Conservation (phyloP, 1,140 invertebrate species). For the Magallana ariakensis region DNA sequence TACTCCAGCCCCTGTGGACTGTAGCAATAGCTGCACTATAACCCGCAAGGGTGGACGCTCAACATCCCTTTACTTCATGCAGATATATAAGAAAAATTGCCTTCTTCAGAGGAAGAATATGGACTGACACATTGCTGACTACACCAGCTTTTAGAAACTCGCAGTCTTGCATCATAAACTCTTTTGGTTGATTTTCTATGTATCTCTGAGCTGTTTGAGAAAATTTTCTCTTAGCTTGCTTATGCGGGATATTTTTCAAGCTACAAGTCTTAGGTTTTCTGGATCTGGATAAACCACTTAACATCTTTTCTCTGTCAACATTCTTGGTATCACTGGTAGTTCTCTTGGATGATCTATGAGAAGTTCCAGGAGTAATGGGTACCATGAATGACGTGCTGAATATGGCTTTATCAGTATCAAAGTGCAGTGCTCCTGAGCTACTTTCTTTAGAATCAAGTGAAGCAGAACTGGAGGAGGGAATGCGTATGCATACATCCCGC, state of each 20-base stretch:
- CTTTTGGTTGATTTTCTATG: not conserved
- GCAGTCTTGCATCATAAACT: not conserved
- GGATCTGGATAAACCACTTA: slow-evolving; percentile 13
- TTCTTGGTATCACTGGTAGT: not conserved
- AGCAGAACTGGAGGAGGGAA: slow-evolving; percentile 48
- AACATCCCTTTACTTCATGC: not conserved
- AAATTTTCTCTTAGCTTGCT: not conserved
- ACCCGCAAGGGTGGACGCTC: slow-evolving; percentile 31
- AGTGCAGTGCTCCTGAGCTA: slow-evolving; percentile 15
- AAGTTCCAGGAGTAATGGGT: not conserved
- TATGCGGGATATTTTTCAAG: slow-evolving; percentile 39
- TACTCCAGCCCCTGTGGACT: not conserved
- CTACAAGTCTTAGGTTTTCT: slow-evolving; percentile 11
- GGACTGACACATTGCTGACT: too few species aligned
- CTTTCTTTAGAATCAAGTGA: slow-evolving; percentile 41
- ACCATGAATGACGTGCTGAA: slow-evolving; percentile 10
- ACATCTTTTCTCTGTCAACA: slow-evolving; percentile 16
- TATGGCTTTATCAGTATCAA: slow-evolving; percentile 32
- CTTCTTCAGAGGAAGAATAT: too few species aligned
- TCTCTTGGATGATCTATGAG: slow-evolving; percentile 30
- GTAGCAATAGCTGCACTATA: slow-evolving; percentile 48
- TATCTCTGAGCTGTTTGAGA: not conserved
- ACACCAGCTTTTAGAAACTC: not conserved
- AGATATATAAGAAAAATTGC: slow-evolving; percentile 19
- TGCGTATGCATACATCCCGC: slow-evolving; percentile 48